Conservation (phyloP, 2,888 invertebrate species). For the Acrocyrtus sp. region DNA sequence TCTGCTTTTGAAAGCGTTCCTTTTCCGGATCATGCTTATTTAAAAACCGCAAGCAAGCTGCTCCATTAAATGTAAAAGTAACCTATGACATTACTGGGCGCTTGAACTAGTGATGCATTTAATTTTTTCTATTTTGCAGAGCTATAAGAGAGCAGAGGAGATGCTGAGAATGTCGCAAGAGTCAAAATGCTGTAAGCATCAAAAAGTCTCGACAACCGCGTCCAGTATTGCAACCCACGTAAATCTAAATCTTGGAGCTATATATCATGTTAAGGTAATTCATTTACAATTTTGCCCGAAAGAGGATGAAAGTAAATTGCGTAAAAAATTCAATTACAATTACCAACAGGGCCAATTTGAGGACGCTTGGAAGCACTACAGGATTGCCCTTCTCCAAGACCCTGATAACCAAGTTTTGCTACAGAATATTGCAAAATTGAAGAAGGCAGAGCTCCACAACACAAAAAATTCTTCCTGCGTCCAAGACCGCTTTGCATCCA, state of each 20-base stretch:
- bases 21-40: not conserved
- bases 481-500: conserved; percentile 42
- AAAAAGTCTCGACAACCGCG: conserved; percentile 48
- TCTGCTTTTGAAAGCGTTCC: not conserved
- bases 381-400: conserved; percentile 58
- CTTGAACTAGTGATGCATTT: too few species aligned
- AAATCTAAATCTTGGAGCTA: conserved; percentile 61
- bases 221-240: conserved; percentile 61
- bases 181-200: conserved; percentile 53
- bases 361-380: conserved; percentile 61
- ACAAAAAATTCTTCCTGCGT: conserved; percentile 54
- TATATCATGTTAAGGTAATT: conserved; percentile 61
- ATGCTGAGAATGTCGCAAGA: conserved; percentile 55
- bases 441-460: conserved; percentile 61
- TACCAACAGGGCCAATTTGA: conserved; percentile 59
- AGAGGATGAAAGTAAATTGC: not conserved
- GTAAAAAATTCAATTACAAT: conserved; percentile 12
- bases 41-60: not conserved
- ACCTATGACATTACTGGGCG: too few species aligned
- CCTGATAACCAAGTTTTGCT: conserved; percentile 60
- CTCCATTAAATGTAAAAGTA: too few species aligned
- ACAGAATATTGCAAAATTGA: conserved; percentile 61
- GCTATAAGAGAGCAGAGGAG: conserved; percentile 59
- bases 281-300: not conserved
- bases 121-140: conserved; percentile 36